Evolutionary conservation across 1,140 invertebrate genomes (phyloP), one percentile per base, ranked within the genome.

Genomic region (Leptopilina clavipes): DNA sequence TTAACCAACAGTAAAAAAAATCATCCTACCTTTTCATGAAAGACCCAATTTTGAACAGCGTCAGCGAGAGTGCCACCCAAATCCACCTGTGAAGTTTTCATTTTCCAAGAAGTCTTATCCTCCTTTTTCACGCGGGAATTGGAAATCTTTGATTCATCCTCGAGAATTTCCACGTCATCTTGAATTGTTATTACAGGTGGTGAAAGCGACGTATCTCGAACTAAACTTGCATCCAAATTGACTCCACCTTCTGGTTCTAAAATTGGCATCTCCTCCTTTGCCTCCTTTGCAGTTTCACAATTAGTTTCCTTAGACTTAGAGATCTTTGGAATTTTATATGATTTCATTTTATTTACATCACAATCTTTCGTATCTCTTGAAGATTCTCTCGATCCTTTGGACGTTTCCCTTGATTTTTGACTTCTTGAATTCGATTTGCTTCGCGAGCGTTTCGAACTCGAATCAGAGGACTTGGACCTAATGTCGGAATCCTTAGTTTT

Each of bases 1-100:
- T n/a, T n/a, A n/a, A n/a, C n/a, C n/a, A n/a, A n/a, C n/a, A 48
- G n/a, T 40, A 73, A 54, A 71, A 22, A 71, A 0, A 71, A 75
- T 44, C 18, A n/a, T 12, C 17, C 74, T 78, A 89, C 89, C 87
- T 91, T 90, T 76, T 91, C 88, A 73, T 90, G 89, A 80, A 89
- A 91, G 44, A 86, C 89, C 75, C 90, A 79, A 56, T 89, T 83
- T 14, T 79, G 81, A 25, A 91, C 85, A 44, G 90, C 85, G 76
- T 88, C 88, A 14, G 85, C 84, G 54, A 90, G 83, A 3, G 88
- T 90, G 77, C 87, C 86, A 44, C 87, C 89, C 8, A 81, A 73
- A 19, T 83, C 82, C 10, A 76, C 70, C 17, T 83, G 72, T 22
- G 81, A 72, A 8, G 74, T 54, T 45, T 77, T 89, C 48, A n/a